phyloP scores from a whole-genome alignment of 2,888 invertebrate genomes.

The Philhelius pedissequus region DNA sequence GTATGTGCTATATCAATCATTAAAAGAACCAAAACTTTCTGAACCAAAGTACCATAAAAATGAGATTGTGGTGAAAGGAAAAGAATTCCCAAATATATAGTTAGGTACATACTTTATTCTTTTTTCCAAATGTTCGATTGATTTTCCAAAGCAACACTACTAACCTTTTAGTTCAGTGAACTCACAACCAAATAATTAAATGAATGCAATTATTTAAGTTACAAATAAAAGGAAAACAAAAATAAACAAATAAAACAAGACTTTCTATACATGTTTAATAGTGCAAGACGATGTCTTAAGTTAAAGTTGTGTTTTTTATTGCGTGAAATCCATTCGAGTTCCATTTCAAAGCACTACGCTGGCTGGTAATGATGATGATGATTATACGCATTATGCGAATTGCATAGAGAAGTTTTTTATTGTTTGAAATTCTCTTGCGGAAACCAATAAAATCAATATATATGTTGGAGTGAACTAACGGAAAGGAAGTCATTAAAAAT shows the following conservation, averaged over 20 bases:
- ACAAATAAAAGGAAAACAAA: constrained; percentile 24
- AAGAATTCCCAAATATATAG: neutral
- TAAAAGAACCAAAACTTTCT: no score
- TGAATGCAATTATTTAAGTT: constrained; percentile 40
- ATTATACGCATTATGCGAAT: neutral
- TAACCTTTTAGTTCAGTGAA: constrained; percentile 57
- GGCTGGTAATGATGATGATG: neutral
- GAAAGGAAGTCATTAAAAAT: neutral
- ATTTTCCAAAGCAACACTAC: constrained; percentile 18
- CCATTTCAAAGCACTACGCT: constrained; percentile 10
- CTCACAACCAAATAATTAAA: constrained; percentile 44
- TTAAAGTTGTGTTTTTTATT: constrained; percentile 26
- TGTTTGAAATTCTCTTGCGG: neutral
- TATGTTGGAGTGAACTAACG: neutral
- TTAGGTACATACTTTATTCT: neutral
- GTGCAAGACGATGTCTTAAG: constrained; percentile 42
- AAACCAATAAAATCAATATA: constrained; percentile 11
- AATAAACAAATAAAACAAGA: constrained; percentile 30
- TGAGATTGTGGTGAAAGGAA: neutral
- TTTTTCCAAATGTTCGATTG: neutral
- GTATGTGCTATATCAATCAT: no score
- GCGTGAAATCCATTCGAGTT: constrained; percentile 25
- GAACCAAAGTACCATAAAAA: no score
- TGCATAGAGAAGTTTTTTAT: neutral
- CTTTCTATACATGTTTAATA: constrained; percentile 61